Percentiles rank a stretch among this genome's conserved stretches.
These are phyloP conservation scores for Platyrinchus mystaceus DNA, from an alignment of 2,797 vertebrate genomes.

Conservation along the genomic window DNA sequence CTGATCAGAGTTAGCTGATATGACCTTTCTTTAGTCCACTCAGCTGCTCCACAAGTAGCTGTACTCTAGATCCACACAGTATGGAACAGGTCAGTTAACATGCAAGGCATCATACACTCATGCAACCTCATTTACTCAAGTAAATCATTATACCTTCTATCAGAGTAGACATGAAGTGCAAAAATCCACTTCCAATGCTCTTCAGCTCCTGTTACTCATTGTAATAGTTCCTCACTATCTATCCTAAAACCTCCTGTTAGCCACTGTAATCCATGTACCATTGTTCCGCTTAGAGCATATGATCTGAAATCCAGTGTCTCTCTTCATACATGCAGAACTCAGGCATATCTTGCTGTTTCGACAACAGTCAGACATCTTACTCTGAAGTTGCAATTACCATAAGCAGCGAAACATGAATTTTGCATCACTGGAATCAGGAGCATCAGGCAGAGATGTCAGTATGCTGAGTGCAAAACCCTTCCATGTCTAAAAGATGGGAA, in stretches of 20 bases:
- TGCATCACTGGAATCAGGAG: neutral
- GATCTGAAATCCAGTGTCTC: neutral
- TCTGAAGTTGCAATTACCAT: neutral
- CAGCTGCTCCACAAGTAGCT: neutral
- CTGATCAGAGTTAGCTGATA: neutral
- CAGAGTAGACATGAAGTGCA: neutral
- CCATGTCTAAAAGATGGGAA: neutral
- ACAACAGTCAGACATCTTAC: neutral
- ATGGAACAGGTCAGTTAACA: neutral
- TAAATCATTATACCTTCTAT: neutral
- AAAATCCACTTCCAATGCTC: neutral
- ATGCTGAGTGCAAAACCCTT: neutral
- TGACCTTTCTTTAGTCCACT: neutral
- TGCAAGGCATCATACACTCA: neutral
- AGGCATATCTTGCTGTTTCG: neutral
- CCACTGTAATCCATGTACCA: neutral
- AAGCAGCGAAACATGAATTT: neutral
- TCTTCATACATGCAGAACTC: rapidly evolving
- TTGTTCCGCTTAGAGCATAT: neutral
- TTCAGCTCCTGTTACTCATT: neutral
- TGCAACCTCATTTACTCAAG: neutral
- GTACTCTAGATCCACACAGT: neutral
- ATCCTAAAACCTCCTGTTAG: neutral
- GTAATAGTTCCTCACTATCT: neutral
- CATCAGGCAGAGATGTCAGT: neutral